These are phyloP conservation scores for Glyphotaelius pellucidus DNA, from an alignment of 2,888 invertebrate genomes.

Conservation along the genomic window DNA sequence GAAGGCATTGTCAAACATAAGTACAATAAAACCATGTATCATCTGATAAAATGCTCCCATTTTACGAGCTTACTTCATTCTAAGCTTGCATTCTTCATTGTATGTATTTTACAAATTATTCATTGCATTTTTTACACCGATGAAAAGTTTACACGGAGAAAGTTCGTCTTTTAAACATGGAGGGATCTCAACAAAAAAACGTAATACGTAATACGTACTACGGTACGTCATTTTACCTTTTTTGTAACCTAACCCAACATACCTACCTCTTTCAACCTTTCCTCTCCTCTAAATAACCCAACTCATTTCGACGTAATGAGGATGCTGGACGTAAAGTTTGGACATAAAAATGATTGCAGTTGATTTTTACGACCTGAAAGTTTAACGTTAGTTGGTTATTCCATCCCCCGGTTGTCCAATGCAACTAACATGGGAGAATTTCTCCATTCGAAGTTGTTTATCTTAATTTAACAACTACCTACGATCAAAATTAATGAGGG, in stretches of 20 bases:
- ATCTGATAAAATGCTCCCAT: no score
- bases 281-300: neutral
- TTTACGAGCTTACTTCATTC: no score
- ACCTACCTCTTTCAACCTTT: neutral
- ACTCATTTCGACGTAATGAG: conserved; percentile 6
- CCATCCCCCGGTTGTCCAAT: neutral
- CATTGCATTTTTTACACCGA: no score
- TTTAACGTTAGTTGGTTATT: conserved; percentile 11
- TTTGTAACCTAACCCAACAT: neutral
- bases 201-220: no score
- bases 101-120: no score
- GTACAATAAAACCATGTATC: no score
- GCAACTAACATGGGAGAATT: neutral
- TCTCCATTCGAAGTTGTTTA: neutral
- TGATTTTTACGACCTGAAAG: conserved; percentile 39
- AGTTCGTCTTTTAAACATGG: no score
- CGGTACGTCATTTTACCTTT: neutral
- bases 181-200: neutral
- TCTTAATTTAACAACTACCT: neutral
- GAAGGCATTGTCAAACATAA: no score
- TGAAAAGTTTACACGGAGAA: no score
- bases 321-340: conserved; percentile 24
- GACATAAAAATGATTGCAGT: neutral
- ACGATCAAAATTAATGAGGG: neutral
- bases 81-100: no score